Evolutionary conservation across 2,888 invertebrate genomes (phyloP).

Genomic region (Acleris sparsana): DNA sequence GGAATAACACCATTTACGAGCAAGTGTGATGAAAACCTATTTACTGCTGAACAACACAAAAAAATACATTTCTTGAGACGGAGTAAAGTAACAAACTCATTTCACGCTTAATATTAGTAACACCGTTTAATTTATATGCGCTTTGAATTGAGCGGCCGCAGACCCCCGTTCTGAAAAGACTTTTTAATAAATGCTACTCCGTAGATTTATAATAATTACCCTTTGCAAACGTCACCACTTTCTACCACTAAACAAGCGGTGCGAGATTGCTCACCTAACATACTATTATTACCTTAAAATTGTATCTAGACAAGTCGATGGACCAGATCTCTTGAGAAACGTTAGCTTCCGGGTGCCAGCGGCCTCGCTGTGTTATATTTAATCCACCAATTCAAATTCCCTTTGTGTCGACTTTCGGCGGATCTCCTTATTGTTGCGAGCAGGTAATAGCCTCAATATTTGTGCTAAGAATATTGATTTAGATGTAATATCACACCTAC

Average conservation of each 20-base stretch:
- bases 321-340: neutral
- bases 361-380: neutral
- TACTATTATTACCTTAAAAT: neutral
- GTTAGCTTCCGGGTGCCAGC: neutral
- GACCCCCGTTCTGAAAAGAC: no score
- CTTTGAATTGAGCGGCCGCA: no score
- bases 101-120: no score
- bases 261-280: neutral
- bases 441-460: neutral
- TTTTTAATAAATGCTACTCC: neutral
- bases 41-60: no score
- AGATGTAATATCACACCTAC: neutral
- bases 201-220: neutral
- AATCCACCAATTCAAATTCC: neutral
- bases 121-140: no score
- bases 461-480: neutral
- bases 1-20: no score
- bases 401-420: no score
- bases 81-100: no score
- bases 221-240: neutral
- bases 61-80: no score
- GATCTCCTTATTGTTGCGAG: neutral
- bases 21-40: no score
- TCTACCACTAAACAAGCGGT: neutral
- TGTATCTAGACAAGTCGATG: neutral